phyloP scores from a whole-genome alignment of 2,888 invertebrate genomes.

The Rhodophaea formosa region DNA sequence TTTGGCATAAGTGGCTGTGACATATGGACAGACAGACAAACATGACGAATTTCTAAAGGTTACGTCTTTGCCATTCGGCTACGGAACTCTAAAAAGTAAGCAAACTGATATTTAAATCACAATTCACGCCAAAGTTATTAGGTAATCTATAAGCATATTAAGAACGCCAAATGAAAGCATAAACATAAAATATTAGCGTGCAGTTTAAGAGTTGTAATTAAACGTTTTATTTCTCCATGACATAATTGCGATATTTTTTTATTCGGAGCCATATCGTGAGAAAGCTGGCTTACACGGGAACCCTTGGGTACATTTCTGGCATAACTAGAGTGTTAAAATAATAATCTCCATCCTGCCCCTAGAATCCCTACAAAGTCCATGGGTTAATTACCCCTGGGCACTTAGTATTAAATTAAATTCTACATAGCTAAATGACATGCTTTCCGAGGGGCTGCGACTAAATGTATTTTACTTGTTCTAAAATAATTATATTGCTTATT shows the following conservation, averaged over 20 bases:
- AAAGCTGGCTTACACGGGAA: constrained; percentile 17
- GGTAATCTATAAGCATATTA: too few species aligned
- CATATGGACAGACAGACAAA: too few species aligned
- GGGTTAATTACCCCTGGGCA: constrained; percentile 24
- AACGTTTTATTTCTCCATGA: background rate
- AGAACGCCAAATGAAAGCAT: too few species aligned
- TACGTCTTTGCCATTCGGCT: too few species aligned
- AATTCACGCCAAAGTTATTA: too few species aligned
- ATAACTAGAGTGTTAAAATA: constrained; percentile 22
- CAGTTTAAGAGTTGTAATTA: background rate
- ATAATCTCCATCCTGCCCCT: constrained; percentile 27
- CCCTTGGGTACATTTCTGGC: constrained; percentile 22
- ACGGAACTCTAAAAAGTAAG: too few species aligned
- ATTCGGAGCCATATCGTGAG: constrained; percentile 19
- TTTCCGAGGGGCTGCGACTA: constrained; percentile 5
- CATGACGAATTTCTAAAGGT: too few species aligned
- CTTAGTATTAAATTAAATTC: constrained; percentile 14
- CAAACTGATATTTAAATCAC: too few species aligned
- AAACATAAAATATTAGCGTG: background rate
- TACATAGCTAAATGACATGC: constrained; percentile 8
- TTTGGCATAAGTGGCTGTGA: too few species aligned
- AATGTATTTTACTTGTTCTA: background rate
- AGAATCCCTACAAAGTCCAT: constrained; percentile 24
- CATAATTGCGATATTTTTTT: constrained; percentile 10
- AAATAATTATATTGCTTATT: background rate